Conservation (phyloP, 1,140 invertebrate genomes). For the Diprion similis region DNA sequence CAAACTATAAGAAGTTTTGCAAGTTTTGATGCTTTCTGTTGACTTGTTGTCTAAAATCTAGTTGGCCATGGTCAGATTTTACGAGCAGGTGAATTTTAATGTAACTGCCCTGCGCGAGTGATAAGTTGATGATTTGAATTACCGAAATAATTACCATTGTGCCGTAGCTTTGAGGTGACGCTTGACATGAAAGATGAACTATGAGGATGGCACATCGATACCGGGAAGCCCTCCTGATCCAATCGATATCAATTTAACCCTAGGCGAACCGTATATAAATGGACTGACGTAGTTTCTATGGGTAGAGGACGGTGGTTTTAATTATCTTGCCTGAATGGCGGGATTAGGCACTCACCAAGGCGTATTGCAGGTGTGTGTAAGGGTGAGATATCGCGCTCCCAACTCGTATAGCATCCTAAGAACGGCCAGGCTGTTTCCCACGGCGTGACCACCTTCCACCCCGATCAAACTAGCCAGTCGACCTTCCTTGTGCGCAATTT, state of each 20-base stretch:
- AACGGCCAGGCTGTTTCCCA: constrained; percentile 81
- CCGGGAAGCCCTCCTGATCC: not conserved
- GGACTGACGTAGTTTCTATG: not conserved
- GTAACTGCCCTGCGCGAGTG: too few relatives aligned
- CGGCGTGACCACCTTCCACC: constrained; percentile 83
- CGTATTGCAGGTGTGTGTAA: constrained; percentile 87
- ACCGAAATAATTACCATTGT: too few relatives aligned
- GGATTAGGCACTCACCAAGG: constrained; percentile 72
- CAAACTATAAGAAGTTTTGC: too few relatives aligned
- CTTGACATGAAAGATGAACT: too few relatives aligned
- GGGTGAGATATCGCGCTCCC: constrained; percentile 82
- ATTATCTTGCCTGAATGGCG: not conserved
- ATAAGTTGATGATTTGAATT: too few relatives aligned
- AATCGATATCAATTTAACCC: constrained; percentile 4
- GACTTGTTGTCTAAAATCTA: too few relatives aligned
- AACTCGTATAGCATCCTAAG: constrained; percentile 83
- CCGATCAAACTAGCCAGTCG: constrained; percentile 79
- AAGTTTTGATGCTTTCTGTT: too few relatives aligned
- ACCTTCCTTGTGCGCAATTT: constrained; percentile 67
- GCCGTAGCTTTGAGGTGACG: too few relatives aligned
- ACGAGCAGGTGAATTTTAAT: too few relatives aligned
- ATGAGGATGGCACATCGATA: too few relatives aligned
- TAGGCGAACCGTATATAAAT: not conserved
- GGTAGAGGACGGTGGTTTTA: not conserved
- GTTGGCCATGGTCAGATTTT: too few relatives aligned